These are phyloP conservation scores for Rhinoptilus africanus DNA, from an alignment of 2,113 vertebrate species.

Conservation along the genomic window DNA sequence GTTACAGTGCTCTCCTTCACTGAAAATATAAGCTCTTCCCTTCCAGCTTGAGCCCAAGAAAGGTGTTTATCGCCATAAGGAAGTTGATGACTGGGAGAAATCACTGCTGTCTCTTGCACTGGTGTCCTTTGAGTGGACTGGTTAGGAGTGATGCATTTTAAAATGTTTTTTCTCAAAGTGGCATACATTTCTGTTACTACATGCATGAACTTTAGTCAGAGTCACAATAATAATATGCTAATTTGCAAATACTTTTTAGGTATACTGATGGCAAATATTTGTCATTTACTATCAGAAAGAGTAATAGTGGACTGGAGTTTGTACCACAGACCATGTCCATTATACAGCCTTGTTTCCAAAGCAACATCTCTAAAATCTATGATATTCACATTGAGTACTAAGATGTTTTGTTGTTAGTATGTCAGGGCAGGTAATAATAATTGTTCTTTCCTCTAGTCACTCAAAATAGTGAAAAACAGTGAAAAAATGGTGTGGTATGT, in stretches of 20 bases:
- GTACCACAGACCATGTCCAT: too few species aligned
- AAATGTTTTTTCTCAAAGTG: neutral
- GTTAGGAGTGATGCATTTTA: neutral
- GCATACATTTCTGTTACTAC: neutral
- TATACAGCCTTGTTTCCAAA: neutral
- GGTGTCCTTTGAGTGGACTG: neutral
- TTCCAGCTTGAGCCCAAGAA: neutral
- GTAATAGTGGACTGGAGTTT: neutral
- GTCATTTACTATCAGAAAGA: neutral
- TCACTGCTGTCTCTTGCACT: neutral
- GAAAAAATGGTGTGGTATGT: fast-evolving
- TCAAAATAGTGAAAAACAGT: neutral
- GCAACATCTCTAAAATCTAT: neutral
- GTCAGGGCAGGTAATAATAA: neutral
- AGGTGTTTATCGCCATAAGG: neutral
- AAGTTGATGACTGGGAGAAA: neutral
- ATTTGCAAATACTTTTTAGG: neutral
- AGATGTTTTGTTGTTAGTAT: neutral
- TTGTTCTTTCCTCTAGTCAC: neutral
- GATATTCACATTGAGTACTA: neutral
- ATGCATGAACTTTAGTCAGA: neutral
- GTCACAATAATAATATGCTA: neutral
- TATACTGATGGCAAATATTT: neutral
- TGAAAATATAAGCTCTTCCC: neutral
- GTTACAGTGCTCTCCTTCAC: neutral